phyloP scores from a whole-genome alignment of 2,797 vertebrate genomes.

The Enteromius anoplus region DNA sequence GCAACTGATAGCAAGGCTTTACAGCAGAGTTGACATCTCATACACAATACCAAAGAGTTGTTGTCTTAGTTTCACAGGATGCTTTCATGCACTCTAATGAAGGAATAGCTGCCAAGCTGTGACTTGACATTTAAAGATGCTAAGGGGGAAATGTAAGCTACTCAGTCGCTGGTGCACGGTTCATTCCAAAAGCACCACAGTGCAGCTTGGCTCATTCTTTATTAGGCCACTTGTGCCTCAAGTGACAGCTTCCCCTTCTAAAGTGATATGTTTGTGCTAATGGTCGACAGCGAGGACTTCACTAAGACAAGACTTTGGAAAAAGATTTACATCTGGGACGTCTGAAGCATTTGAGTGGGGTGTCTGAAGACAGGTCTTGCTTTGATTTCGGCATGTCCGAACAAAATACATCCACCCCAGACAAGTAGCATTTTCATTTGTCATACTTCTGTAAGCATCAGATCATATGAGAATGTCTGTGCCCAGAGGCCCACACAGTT shows the following conservation, averaged over 20 bases:
- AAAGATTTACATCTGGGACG: slow-evolving; percentile 4
- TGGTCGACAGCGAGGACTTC: neutral
- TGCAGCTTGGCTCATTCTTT: neutral
- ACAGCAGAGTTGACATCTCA: neutral
- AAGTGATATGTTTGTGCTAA: slow-evolving; percentile 11
- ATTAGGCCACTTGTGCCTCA: neutral
- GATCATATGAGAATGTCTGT: neutral
- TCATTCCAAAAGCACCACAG: slow-evolving; percentile 12
- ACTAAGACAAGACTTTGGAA: neutral
- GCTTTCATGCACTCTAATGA: neutral
- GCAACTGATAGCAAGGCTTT: neutral
- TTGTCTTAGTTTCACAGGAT: neutral
- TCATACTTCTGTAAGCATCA: slow-evolving; percentile 11
- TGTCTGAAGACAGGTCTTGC: slow-evolving; percentile 13
- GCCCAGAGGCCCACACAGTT: slow-evolving; percentile 29
- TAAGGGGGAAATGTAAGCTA: neutral
- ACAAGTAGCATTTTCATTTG: slow-evolving; percentile 40
- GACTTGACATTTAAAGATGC: slow-evolving; percentile 3
- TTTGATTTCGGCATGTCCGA: slow-evolving; percentile 45
- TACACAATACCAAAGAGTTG: neutral
- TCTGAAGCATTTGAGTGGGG: neutral
- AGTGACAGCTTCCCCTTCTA: slow-evolving; percentile 8
- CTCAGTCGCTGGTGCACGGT: neutral
- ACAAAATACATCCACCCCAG: slow-evolving; percentile 14
- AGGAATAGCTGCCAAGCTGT: neutral